phyloP scores from a whole-genome alignment of 2,113 vertebrate species.

The Acanthisitta chloris region DNA sequence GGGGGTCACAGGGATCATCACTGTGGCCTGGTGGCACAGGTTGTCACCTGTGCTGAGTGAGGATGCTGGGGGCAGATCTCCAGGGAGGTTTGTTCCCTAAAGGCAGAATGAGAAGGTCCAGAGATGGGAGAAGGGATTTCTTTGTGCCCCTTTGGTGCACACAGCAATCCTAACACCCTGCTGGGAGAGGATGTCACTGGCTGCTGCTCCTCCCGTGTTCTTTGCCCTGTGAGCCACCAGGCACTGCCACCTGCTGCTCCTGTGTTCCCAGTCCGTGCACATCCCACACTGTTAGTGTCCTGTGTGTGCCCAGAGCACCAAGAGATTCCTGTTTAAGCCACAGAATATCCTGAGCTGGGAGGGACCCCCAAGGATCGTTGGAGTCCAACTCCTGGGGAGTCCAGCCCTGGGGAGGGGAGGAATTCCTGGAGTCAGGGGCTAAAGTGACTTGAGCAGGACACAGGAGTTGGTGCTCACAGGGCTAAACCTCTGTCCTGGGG shows the following conservation, averaged over 20 bases:
- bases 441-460: not conserved
- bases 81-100: not conserved
- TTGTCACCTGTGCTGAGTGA: not conserved
- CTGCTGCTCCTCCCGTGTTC: not conserved
- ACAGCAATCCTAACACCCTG: not conserved
- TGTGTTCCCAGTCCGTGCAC: not conserved
- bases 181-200: not conserved
- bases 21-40: not conserved
- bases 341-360: not conserved
- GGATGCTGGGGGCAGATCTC: not conserved
- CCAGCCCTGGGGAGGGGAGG: not conserved
- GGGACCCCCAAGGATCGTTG: not conserved
- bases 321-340: not conserved
- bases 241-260: not conserved
- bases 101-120: not conserved
- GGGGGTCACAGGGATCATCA: not conserved
- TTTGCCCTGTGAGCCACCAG: not conserved
- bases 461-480: not conserved
- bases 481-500: not conserved
- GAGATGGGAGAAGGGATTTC: not conserved
- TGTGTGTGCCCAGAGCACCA: not conserved
- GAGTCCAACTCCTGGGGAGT: not conserved
- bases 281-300: not conserved
- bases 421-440: not conserved
- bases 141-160: not conserved